Evolutionary conservation across 2,113 vertebrate genomes (phyloP).

Genomic region (Seriola aureovittata): DNA sequence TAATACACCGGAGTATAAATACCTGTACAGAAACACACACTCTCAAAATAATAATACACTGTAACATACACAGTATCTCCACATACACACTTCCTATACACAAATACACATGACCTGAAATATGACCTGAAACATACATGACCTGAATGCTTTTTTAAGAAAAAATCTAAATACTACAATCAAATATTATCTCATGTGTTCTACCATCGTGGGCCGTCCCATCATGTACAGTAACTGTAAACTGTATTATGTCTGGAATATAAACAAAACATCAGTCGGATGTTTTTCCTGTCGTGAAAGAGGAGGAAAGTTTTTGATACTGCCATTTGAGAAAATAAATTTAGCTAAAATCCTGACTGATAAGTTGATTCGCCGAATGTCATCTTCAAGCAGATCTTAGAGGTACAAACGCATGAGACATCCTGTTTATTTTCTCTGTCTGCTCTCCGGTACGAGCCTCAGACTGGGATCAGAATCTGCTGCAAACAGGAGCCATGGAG

Average conservation of each 20-base stretch:
- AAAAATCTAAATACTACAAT: neutral
- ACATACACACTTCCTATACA: too few relatives aligned
- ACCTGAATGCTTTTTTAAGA: too few relatives aligned
- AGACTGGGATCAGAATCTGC: slow-evolving; percentile 7
- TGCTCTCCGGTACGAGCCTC: slow-evolving; percentile 22
- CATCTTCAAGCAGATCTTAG: slow-evolving; percentile 44
- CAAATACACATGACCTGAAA: too few relatives aligned
- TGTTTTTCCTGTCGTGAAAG: neutral
- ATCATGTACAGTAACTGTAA: neutral
- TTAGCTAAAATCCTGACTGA: neutral
- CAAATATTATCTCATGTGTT: neutral
- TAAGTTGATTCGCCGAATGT: slow-evolving; percentile 2
- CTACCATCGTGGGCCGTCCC: neutral
- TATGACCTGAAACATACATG: too few relatives aligned
- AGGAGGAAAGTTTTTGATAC: neutral
- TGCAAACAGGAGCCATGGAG: slow-evolving; percentile 38
- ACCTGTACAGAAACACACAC: too few relatives aligned
- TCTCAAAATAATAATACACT: too few relatives aligned
- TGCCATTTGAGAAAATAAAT: slow-evolving; percentile 12
- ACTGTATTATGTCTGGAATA: neutral
- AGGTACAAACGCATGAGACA: slow-evolving; percentile 32
- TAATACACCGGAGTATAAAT: too few relatives aligned
- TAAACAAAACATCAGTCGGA: neutral
- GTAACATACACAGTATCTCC: too few relatives aligned
- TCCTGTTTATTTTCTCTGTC: slow-evolving; percentile 63